Evolutionary conservation across 1,140 invertebrate genomes (phyloP), one percentile per base, ranked within the genome.

Genomic region (Aphelinus atriplicis): DNA sequence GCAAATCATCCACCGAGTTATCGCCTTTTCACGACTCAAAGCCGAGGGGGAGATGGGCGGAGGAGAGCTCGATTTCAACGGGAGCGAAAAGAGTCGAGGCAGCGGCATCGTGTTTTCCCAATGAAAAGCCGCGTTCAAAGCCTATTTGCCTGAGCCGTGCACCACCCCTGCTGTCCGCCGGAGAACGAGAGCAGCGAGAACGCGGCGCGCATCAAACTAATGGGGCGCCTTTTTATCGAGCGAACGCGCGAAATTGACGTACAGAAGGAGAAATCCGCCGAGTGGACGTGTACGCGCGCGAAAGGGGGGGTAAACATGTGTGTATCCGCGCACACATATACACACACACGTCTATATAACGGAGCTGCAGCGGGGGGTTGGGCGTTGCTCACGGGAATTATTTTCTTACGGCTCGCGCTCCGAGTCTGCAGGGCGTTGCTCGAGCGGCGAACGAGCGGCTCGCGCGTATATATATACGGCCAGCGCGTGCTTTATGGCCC

Each of bases 341-440:
- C 26, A 26, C 26, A 26, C 26, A 26, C 26, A 63, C 1, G 46
- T 43, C 45, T 10, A 45, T 9, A 55, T 42, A 45, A 45, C 51
- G 47, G 43, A 47, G 61, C 45, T 47, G 9, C 42, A 63, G 10
- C 61, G 61, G 26, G 26, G 26, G 26, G 26, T 26, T 26, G 26
- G 26, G 0, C 26, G 26, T 26, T 26, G 26, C 26, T 26, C 26
- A 26, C 26, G 26, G 9, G 68, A 70, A 71, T 64, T 55, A 71
- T 71, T 71, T 55, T 64, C 70, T 71, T 71, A 71, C 64, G 46
- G 70, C 64, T 71, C 5, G 3, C 43, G 45, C 45, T 2, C 2
- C 5, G 57, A 62, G 68, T 55, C 26, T 69, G 42, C 9, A 26
- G 26, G 26, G 26, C 26, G 26, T 26, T 26, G 9, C n/a, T 43